phyloP scores from a whole-genome alignment of 2,888 invertebrate genomes.

The Troides aeacus region DNA sequence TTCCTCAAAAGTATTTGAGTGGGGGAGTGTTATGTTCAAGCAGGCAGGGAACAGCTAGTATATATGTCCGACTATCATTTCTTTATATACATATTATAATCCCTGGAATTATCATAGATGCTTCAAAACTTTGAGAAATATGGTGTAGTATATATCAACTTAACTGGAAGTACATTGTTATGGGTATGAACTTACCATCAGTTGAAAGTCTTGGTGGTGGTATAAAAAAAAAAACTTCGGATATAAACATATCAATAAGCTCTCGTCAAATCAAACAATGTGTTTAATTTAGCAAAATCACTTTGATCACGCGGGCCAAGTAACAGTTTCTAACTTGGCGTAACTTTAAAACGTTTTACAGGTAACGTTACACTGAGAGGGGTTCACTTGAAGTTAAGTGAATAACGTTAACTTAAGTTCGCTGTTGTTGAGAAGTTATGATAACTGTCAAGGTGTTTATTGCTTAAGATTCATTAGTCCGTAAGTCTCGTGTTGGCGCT shows the following conservation, averaged over 20 bases:
- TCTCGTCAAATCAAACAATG: background rate
- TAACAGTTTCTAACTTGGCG: background rate
- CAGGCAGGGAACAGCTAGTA: too few species aligned
- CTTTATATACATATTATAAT: too few species aligned
- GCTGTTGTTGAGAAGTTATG: background rate
- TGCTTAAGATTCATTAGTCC: background rate
- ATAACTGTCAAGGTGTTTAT: background rate
- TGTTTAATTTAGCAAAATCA: background rate
- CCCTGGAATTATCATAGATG: too few species aligned
- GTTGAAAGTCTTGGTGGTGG: background rate
- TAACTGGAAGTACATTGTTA: too few species aligned
- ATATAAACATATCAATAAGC: background rate
- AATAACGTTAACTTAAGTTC: background rate
- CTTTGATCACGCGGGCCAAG: background rate
- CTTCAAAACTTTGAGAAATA: too few species aligned
- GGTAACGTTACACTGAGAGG: background rate
- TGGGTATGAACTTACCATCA: too few species aligned
- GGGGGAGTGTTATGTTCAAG: too few species aligned
- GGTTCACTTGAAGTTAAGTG: background rate
- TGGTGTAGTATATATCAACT: too few species aligned
- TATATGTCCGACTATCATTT: too few species aligned
- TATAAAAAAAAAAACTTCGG: background rate
- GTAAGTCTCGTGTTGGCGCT: background rate
- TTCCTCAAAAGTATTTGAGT: too few species aligned
- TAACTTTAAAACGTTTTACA: background rate